phyloP scores from a whole-genome alignment of 2,113 vertebrate species.

The Tautogolabrus adspersus region DNA sequence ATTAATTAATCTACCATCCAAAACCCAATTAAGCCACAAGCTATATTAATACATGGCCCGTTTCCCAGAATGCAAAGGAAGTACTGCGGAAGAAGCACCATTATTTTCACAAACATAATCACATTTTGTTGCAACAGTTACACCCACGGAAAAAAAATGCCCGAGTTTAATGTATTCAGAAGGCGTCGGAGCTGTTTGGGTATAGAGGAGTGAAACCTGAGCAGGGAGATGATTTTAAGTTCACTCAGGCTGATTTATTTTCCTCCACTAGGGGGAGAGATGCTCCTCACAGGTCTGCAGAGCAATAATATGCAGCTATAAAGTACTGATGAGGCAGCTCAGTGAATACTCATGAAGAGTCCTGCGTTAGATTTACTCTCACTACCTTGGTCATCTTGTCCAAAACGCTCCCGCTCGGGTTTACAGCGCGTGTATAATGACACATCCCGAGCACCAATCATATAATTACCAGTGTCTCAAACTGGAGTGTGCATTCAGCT shows the following conservation, averaged over 20 bases:
- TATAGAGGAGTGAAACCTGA: constrained; percentile 35
- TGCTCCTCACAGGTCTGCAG: constrained; percentile 61
- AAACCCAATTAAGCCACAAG: constrained; percentile 84
- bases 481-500: constrained; percentile 75
- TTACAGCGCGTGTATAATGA: constrained; percentile 69
- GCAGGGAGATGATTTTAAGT: constrained; percentile 44
- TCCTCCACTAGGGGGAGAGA: constrained; percentile 81
- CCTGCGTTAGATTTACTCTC: constrained; percentile 65
- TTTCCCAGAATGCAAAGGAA: constrained; percentile 84
- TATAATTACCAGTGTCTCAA: constrained; percentile 72
- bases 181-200: constrained; percentile 23
- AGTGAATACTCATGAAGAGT: constrained; percentile 72
- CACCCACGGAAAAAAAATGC: constrained; percentile 38
- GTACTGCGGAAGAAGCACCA: constrained; percentile 74
- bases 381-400: constrained; percentile 66
- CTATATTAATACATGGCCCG: constrained; percentile 83
- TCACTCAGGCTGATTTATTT: constrained; percentile 44
- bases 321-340: constrained; percentile 68
- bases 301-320: constrained; percentile 66
- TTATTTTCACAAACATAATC: constrained; percentile 86
- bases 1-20: constrained; percentile 86
- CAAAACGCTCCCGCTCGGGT: constrained; percentile 60
- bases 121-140: constrained; percentile 72
- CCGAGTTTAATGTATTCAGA: constrained; percentile 57
- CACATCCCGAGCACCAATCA: constrained; percentile 72